These are phyloP conservation scores for Drosophila bipectinata DNA, from an alignment of 1,140 invertebrate species.

Conservation along the genomic window DNA sequence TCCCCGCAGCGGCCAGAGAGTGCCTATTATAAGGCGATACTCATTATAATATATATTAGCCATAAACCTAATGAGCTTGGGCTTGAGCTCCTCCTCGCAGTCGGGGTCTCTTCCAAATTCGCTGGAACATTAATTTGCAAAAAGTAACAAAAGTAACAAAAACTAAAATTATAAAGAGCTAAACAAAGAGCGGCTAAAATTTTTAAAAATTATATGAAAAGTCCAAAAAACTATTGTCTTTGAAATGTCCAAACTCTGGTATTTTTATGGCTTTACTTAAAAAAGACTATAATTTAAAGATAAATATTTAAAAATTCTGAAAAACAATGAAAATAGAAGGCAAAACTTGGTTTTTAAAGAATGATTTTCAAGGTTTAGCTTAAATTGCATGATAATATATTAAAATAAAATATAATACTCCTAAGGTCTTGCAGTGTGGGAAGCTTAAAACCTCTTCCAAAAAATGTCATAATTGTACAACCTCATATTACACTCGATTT, in stretches of 20 bases:
- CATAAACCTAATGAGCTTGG: conserved; percentile 49
- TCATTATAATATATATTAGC: conserved; percentile 52
- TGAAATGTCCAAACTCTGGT: not conserved
- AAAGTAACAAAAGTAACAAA: not conserved
- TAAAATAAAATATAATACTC: not conserved
- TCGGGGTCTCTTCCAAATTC: conserved; percentile 22
- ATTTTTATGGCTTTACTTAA: not conserved
- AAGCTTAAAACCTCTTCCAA: not conserved
- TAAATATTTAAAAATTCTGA: not conserved
- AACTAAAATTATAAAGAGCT: conserved; percentile 1
- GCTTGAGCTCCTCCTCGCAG: conserved; percentile 24
- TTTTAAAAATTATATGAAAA: too few relatives aligned
- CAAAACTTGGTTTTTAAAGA: too few relatives aligned
- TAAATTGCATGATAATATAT: too few relatives aligned
- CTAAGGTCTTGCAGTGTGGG: not conserved
- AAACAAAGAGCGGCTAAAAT: not conserved
- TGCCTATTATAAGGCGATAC: conserved; percentile 49
- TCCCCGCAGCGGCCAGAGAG: conserved; percentile 19
- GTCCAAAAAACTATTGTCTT: not conserved
- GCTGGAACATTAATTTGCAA: conserved; percentile 20
- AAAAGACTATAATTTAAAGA: not conserved
- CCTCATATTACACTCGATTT: too few relatives aligned
- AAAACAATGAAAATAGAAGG: not conserved
- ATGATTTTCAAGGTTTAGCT: too few relatives aligned
- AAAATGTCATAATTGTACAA: too few relatives aligned